Evolutionary conservation across 2,113 vertebrate species (phyloP).

Genomic region (Pseudorhombus dupliciocellatus): DNA sequence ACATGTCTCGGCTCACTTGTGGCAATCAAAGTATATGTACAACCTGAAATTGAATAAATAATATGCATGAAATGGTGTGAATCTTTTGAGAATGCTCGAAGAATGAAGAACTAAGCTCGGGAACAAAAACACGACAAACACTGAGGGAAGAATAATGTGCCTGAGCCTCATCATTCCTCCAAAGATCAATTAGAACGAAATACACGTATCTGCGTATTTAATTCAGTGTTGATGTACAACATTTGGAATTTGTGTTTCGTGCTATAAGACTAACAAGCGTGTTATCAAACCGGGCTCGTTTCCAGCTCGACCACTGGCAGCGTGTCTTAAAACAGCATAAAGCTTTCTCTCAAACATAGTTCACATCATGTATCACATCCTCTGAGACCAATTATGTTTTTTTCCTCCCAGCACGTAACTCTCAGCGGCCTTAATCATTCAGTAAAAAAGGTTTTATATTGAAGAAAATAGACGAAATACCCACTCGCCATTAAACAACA

Average conservation of each 20-base stretch:
- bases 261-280: constrained; percentile 15
- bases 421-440: constrained; percentile 51
- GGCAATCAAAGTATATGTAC: not conserved
- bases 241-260: not conserved
- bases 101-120: not conserved
- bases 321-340: constrained; percentile 54
- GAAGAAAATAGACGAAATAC: not conserved
- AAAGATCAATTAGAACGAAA: not conserved
- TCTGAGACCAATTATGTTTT: constrained; percentile 72
- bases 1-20: not conserved
- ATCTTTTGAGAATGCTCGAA: not conserved
- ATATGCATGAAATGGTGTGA: constrained; percentile 2
- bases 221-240: constrained; percentile 9
- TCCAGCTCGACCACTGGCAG: constrained; percentile 49
- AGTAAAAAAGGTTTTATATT: constrained; percentile 29
- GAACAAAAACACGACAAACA: not conserved
- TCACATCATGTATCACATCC: constrained; percentile 65
- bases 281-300: constrained; percentile 44
- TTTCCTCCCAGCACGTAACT: constrained; percentile 37
- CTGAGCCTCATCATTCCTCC: not conserved
- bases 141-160: not conserved
- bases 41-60: constrained; percentile 3
- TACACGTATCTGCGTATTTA: not conserved
- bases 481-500: not conserved
- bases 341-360: constrained; percentile 60